phyloP scores from a whole-genome alignment of 2,797 vertebrate genomes.

The Macroramphosus scolopax region DNA sequence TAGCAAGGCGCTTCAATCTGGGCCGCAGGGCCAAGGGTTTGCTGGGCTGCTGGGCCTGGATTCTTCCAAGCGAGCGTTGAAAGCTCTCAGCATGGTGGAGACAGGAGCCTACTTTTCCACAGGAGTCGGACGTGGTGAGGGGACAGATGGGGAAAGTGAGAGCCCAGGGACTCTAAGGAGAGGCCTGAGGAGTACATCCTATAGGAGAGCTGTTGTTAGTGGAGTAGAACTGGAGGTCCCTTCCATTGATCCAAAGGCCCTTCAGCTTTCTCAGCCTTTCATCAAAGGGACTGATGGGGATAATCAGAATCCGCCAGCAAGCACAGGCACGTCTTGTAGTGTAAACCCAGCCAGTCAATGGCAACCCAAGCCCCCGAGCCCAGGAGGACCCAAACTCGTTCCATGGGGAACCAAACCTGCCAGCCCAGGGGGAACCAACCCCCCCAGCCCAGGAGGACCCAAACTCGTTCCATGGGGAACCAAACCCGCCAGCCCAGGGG shows the following conservation, averaged over 20 bases:
- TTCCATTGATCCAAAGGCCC: conserved; percentile 69
- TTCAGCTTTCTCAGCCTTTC: conserved; percentile 77
- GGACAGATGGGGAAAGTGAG: conserved; percentile 70
- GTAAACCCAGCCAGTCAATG: conserved; percentile 12
- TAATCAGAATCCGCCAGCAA: conserved; percentile 63
- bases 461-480: not conserved
- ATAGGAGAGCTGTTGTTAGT: conserved; percentile 90
- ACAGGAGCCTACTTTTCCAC: conserved; percentile 73
- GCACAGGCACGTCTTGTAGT: conserved; percentile 14
- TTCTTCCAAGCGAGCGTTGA: conserved; percentile 69
- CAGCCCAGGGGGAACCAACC: conserved; percentile 47
- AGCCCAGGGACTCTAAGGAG: conserved; percentile 80
- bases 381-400: not conserved
- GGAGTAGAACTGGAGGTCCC: conserved; percentile 80
- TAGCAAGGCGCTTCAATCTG: conserved; percentile 45
- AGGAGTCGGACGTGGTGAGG: conserved; percentile 42
- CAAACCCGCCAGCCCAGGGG: conserved; percentile 27
- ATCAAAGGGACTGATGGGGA: conserved; percentile 79
- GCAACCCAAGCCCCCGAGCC: conserved; percentile 10
- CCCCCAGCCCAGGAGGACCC: conserved; percentile 59
- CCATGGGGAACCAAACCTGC: conserved; percentile 15
- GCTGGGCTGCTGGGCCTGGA: conserved; percentile 67
- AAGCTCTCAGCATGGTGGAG: conserved; percentile 88
- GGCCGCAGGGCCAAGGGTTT: conserved; percentile 50
- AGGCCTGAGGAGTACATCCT: conserved; percentile 91